A percentile compares a stretch with the other conserved stretches of the same genome.
Conservation (phyloP, 2,113 vertebrate species). For the Cricetomys ansorgei region DNA sequence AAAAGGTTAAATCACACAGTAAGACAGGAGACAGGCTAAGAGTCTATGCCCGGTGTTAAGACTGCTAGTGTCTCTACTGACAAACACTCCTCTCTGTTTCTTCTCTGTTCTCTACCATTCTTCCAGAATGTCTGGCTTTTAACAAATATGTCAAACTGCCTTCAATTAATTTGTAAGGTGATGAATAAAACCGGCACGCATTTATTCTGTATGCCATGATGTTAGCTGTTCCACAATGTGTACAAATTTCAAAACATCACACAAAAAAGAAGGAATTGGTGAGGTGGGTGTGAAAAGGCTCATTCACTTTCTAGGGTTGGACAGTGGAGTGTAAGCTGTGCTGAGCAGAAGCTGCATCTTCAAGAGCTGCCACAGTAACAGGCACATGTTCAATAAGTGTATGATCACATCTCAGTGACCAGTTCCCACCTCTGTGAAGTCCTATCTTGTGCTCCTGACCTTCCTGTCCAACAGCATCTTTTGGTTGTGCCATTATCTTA, state of each 20-base stretch:
- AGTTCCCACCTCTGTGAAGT: background rate
- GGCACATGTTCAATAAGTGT: background rate
- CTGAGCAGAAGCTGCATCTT: background rate
- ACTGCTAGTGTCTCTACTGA: slow-evolving; percentile 19
- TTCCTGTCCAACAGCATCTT: background rate
- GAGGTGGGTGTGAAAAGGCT: background rate
- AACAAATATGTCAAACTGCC: background rate
- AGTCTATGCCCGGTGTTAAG: slow-evolving; percentile 41
- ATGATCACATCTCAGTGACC: background rate
- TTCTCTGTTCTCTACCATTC: slow-evolving; percentile 11
- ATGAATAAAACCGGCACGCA: background rate
- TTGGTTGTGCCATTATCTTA: background rate
- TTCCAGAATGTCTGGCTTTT: background rate
- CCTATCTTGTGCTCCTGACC: background rate
- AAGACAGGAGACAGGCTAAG: slow-evolving; percentile 57
- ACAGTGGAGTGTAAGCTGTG: background rate
- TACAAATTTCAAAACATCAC: no score
- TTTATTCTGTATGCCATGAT: background rate
- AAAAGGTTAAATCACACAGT: slow-evolving; percentile 75
- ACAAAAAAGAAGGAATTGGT: background rate
- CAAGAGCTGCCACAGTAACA: background rate
- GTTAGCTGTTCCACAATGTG: no score
- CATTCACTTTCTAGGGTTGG: background rate
- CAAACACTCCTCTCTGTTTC: slow-evolving; percentile 14
- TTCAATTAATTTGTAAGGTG: background rate